Conservation (phyloP, 1,140 invertebrate species). For the Drosophila serrata region DNA sequence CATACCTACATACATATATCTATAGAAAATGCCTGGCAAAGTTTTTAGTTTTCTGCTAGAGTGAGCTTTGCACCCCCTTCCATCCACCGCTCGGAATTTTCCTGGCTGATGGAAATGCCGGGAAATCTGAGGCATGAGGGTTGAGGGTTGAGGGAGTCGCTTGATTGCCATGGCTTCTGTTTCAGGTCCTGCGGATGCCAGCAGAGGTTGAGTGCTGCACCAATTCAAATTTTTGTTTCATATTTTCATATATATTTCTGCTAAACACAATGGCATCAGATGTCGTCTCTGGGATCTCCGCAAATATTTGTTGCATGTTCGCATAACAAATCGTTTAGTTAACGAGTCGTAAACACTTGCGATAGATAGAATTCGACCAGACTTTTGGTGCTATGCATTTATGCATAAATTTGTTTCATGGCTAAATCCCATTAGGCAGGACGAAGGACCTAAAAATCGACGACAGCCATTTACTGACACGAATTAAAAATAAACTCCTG, state of each 20-base stretch:
- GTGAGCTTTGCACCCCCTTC: not conserved
- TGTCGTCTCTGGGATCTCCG: slow-evolving; percentile 31
- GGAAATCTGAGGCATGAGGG: slow-evolving; percentile 22
- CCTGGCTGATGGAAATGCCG: slow-evolving; percentile 23
- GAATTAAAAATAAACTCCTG: slow-evolving; percentile 36
- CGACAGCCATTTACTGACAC: slow-evolving; percentile 6
- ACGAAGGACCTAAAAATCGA: not conserved
- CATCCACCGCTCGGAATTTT: slow-evolving; percentile 6
- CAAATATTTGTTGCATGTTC: slow-evolving; percentile 26
- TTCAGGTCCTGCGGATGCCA: slow-evolving; percentile 25
- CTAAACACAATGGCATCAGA: slow-evolving; percentile 51
- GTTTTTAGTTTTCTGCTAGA: slow-evolving; percentile 47
- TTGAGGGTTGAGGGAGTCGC: not conserved
- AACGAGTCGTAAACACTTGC: slow-evolving; percentile 47
- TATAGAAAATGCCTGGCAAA: slow-evolving; percentile 52
- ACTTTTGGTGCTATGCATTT: slow-evolving; percentile 29
- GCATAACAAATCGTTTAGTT: slow-evolving; percentile 44
- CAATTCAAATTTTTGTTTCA: slow-evolving; percentile 41
- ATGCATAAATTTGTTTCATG: slow-evolving; percentile 27
- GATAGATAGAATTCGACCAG: slow-evolving; percentile 35
- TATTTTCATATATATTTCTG: slow-evolving; percentile 43
- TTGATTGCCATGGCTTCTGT: slow-evolving; percentile 43
- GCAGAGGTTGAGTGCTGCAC: slow-evolving; percentile 33
- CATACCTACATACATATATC: slow-evolving; percentile 9
- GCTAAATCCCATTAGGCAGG: slow-evolving; percentile 31